phyloP scores from a whole-genome alignment of 2,888 invertebrate species.

The Melipona beecheii region DNA sequence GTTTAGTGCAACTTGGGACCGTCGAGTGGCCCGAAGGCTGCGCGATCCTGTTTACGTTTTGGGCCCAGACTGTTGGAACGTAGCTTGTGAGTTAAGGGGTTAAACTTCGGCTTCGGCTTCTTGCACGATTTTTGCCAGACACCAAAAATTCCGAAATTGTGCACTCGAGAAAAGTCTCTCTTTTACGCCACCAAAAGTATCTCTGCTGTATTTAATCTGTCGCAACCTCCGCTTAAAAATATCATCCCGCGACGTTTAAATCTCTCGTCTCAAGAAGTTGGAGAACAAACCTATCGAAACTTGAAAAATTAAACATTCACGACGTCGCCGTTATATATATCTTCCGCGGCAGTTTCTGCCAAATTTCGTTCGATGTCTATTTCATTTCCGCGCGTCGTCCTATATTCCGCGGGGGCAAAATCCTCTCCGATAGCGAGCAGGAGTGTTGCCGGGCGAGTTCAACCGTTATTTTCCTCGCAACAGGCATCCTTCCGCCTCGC shows the following conservation, averaged over 20 bases:
- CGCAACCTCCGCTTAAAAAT: not conserved
- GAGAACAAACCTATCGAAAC: no score
- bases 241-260: not conserved
- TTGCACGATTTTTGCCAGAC: not conserved
- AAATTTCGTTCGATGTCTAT: not conserved
- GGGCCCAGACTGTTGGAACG: no score
- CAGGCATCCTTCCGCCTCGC: not conserved
- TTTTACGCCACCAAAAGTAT: not conserved
- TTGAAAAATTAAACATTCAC: no score
- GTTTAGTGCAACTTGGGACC: no score
- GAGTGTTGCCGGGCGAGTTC: not conserved
- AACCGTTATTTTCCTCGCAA: slow-evolving; percentile 1
- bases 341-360: not conserved
- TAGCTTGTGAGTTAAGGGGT: no score
- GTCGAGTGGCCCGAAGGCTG: no score
- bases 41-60: no score
- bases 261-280: not conserved
- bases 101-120: not conserved
- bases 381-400: not conserved
- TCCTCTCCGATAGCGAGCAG: not conserved
- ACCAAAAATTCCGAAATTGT: not conserved
- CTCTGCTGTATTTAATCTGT: not conserved
- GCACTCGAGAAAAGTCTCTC: not conserved
- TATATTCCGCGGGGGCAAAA: not conserved
- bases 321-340: not conserved